Conservation (phyloP, 2,113 vertebrate species). For the Elaphurus davidianus region DNA sequence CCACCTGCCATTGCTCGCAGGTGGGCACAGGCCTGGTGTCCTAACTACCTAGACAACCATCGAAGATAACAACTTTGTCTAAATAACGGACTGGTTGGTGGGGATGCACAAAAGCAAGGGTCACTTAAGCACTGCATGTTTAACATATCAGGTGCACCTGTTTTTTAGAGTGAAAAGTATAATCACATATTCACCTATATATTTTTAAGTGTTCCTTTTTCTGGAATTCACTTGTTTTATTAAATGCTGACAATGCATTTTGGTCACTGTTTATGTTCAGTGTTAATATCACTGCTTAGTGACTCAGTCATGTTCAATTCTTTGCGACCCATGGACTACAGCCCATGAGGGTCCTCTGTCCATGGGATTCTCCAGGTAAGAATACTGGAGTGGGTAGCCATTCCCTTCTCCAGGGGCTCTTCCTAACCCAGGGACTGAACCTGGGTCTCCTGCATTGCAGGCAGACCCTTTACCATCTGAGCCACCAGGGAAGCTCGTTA, state of each 20-base stretch:
- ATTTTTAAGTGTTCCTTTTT: background rate
- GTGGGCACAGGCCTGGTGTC: too few species aligned
- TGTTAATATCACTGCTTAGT: background rate
- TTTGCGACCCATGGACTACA: background rate
- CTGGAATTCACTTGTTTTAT: background rate
- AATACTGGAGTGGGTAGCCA: background rate
- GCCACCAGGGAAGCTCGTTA: background rate
- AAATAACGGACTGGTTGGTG: background rate
- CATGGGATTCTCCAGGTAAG: background rate
- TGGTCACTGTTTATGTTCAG: accelerated
- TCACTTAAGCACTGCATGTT: background rate
- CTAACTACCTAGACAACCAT: background rate
- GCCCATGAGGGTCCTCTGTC: background rate
- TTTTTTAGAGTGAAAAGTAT: background rate
- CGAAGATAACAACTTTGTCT: background rate
- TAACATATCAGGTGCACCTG: accelerated
- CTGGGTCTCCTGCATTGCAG: background rate
- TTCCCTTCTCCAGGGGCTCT: background rate
- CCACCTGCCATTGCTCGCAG: background rate
- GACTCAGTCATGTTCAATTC: background rate
- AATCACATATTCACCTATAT: too few species aligned
- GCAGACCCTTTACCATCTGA: background rate
- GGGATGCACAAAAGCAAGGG: background rate
- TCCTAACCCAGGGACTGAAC: background rate
- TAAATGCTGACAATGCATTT: background rate